Conservation (phyloP, 2,888 invertebrate species). For the Trissolcus japonicus region DNA sequence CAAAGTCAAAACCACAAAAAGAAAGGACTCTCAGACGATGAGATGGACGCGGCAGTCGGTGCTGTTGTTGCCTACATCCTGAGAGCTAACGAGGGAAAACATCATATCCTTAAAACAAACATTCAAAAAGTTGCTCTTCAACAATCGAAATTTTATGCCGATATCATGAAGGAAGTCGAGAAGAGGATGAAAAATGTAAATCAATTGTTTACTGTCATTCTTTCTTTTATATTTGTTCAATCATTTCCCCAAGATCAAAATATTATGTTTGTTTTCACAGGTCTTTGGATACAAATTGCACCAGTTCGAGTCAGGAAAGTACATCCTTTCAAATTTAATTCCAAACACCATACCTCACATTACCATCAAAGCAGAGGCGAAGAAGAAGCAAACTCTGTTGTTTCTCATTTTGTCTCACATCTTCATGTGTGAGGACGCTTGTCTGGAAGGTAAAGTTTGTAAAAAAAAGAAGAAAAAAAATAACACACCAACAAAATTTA, state of each 20-base stretch:
- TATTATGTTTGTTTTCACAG: constrained; percentile 65
- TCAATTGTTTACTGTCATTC: neutral
- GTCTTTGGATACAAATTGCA: constrained; percentile 78
- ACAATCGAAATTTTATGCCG: constrained; percentile 57
- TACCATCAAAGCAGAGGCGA: constrained; percentile 64
- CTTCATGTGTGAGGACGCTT: constrained; percentile 78
- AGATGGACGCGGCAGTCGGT: constrained; percentile 7
- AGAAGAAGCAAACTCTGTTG: constrained; percentile 76
- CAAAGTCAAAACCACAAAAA: neutral
- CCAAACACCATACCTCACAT: constrained; percentile 60
- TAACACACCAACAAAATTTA: too few relatives aligned
- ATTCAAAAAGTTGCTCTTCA: constrained; percentile 63
- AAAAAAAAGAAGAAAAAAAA: neutral
- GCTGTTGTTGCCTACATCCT: constrained; percentile 65
- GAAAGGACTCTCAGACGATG: neutral
- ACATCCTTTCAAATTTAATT: constrained; percentile 66
- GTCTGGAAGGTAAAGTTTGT: constrained; percentile 59
- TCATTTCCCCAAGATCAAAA: neutral
- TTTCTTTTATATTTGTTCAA: constrained; percentile 46
- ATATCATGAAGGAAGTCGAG: constrained; percentile 59
- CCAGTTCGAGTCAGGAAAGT: constrained; percentile 72
- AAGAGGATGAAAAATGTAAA: constrained; percentile 61
- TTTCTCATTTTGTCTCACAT: constrained; percentile 78
- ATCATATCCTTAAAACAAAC: constrained; percentile 53
- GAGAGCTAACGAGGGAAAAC: constrained; percentile 59